These are phyloP conservation scores for Allobates femoralis DNA, from an alignment of 2,797 vertebrate species.

Conservation along the genomic window DNA sequence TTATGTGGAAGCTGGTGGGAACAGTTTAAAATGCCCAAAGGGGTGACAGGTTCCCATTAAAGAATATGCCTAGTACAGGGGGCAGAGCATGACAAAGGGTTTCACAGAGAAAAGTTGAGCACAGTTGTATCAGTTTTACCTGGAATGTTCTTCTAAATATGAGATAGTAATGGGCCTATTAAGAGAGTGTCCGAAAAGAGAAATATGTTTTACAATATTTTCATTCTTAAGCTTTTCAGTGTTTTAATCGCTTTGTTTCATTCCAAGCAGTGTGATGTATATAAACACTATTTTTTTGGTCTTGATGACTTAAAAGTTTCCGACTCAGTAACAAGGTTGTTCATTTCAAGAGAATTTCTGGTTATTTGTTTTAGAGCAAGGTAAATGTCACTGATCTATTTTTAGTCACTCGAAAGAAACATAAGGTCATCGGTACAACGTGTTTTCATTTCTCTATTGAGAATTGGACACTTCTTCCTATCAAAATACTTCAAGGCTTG, in stretches of 20 bases:
- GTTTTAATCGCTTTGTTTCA: neutral
- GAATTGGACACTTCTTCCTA: neutral
- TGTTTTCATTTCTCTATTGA: conserved; percentile 3
- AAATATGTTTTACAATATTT: no score
- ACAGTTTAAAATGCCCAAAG: no score
- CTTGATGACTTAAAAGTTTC: neutral
- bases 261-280: neutral
- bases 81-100: neutral
- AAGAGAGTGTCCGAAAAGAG: no score
- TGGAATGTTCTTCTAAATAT: neutral
- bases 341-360: neutral
- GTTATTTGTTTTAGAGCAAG: conserved; percentile 25
- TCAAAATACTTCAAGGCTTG: neutral
- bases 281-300: neutral
- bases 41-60: no score
- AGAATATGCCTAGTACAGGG: no score
- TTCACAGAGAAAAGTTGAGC: neutral
- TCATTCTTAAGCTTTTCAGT: neutral
- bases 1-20: no score
- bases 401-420: conserved; percentile 1
- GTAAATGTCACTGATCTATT: conserved; percentile 28
- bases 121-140: neutral
- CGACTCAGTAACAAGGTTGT: no score
- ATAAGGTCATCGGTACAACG: conserved; percentile 1
- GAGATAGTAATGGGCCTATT: no score